Conservation (phyloP, 2,888 invertebrate genomes). For the Bellardia pandia region DNA sequence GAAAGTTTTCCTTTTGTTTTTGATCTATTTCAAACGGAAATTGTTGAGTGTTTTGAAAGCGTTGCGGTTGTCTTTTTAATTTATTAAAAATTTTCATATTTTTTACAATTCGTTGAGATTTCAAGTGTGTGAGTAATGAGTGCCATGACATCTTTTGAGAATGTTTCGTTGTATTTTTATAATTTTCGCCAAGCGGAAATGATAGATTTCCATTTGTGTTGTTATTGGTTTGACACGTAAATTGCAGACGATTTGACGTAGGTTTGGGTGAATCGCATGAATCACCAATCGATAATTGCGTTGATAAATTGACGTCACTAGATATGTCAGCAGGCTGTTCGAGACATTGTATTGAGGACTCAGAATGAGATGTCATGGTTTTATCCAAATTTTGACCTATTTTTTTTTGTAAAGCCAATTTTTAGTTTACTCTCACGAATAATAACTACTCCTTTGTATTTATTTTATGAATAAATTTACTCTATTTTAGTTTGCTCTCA, state of each 20-base stretch:
- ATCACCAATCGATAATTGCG: slow-evolving; percentile 53
- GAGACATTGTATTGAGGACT: not conserved
- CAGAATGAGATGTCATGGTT: slow-evolving; percentile 31
- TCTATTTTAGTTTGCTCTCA: slow-evolving; percentile 17
- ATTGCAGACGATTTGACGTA: slow-evolving; percentile 43
- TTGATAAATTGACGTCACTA: slow-evolving; percentile 52
- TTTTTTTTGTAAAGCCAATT: slow-evolving; percentile 13
- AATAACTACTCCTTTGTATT: not conserved
- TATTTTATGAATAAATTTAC: not conserved
- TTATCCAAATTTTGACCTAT: slow-evolving; percentile 72
- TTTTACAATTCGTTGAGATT: slow-evolving; percentile 43
- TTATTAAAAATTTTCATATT: slow-evolving; percentile 47
- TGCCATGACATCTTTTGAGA: slow-evolving; percentile 11
- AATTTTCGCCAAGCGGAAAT: slow-evolving; percentile 51
- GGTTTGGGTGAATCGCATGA: slow-evolving; percentile 22
- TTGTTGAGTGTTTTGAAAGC: not conserved
- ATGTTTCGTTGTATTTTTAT: slow-evolving; percentile 1
- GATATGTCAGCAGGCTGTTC: not conserved
- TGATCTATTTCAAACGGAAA: slow-evolving; percentile 40
- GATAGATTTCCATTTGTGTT: slow-evolving; percentile 37
- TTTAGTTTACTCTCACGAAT: slow-evolving; percentile 1
- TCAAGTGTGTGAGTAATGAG: slow-evolving; percentile 25
- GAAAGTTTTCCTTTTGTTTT: slow-evolving; percentile 25
- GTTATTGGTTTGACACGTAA: slow-evolving; percentile 32
- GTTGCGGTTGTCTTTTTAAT: not conserved